Base-by-base conservation (phyloP, 2,888 invertebrate species). In the Ormyrus thymus region DNA sequence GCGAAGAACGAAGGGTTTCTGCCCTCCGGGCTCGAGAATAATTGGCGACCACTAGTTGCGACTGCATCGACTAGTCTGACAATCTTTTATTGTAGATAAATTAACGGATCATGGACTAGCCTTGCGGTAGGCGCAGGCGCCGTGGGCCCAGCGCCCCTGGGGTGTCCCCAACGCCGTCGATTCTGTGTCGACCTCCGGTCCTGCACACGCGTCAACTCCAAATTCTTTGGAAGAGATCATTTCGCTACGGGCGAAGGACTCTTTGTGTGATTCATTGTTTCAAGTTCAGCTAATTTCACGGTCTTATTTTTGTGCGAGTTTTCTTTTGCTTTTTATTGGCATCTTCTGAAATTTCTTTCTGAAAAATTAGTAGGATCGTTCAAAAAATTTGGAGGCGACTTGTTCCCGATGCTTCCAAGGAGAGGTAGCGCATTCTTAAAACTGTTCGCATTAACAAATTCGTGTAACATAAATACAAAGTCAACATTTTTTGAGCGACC, bases 121-220 rank as follows among this genome's bases (percentile, higher is more conserved):
- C 29, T 90, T 89, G 89, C 89, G 89, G 88, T 89, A 85, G 88
- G 87, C 88, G 87, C 89, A 90, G 88, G 89, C 87, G 88, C 88
- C 87, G 85, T 89, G 86, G 88, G 88, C 89, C 86, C 88, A 87
- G 89, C 50, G 87, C 85, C 84, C 87, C 87, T 87, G 86, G 85
- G 84, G 66, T 56, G 64, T 61, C 61, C 68, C 69, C 68, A 48
- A 15, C 66, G 62, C 56, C 72, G 58, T 56, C 76, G 59, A 15
- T 59, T 61, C 56, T 56, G n/a, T 43, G 13, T 58, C 65, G 64
- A 10, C 65, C 45, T 66, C 58, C 71, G 66, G 15, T 59, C 56
- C 56, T 29, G 29, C 29, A 29, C 46, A 43, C 29, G 43, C n/a
- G 10, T 64, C 15, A 11, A 29, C 71, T 13, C 43, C 45, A 58